Percentiles rank a stretch among this genome's conserved stretches.
Conservation (phyloP, 2,888 invertebrate genomes). For the Latrodectus elegans region DNA sequence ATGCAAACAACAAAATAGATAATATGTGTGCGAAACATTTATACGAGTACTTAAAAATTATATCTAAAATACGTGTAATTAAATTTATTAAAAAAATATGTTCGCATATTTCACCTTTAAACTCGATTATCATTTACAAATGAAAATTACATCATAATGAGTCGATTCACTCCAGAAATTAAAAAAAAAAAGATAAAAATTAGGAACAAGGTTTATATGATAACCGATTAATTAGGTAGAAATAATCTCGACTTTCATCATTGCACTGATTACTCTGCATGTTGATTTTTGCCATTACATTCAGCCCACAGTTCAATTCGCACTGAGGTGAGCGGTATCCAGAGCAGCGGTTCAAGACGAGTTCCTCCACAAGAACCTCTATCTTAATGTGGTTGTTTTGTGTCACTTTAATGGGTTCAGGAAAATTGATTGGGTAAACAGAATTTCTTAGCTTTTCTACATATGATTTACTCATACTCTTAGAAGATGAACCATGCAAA, state of each 20-base stretch:
- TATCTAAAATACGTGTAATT: too few species aligned
- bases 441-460: constrained; percentile 5
- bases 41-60: too few species aligned
- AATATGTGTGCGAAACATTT: too few species aligned
- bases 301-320: constrained; percentile 36
- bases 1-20: too few species aligned
- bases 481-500: not conserved
- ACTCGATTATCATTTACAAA: not conserved
- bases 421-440: not conserved
- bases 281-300: not conserved
- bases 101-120: too few species aligned
- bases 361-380: constrained; percentile 28
- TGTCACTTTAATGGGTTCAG: not conserved
- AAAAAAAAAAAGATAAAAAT: not conserved
- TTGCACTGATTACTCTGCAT: constrained; percentile 22
- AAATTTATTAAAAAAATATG: too few species aligned
- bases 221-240: constrained; percentile 26
- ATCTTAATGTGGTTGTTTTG: not conserved
- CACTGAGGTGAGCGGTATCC: not conserved
- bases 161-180: too few species aligned
- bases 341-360: constrained; percentile 19
- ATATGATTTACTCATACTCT: not conserved
- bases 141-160: not conserved
- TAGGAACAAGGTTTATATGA: constrained; percentile 13
- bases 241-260: constrained; percentile 2